Evolutionary conservation across 2,797 vertebrate genomes (phyloP), one percentile per base, ranked within the genome.

Genomic region (Fistularia commersonii): DNA sequence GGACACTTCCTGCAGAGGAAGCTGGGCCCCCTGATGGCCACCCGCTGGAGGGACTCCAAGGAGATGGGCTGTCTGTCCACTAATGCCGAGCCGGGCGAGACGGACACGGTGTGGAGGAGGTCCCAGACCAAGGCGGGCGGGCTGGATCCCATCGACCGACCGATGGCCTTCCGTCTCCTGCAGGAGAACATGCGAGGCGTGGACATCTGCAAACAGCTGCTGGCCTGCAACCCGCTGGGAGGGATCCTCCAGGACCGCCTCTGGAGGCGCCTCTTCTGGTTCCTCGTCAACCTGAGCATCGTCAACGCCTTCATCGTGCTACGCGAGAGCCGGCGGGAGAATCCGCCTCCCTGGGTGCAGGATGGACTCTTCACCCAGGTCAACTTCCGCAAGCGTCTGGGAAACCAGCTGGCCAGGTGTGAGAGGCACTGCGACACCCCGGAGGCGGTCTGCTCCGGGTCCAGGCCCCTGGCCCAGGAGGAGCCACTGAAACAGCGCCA

Each of bases 181-280:
- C 90, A 92, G 57, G 90, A 92, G 56, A 92, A 91, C 80, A 91
- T 92, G 90, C 79, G 91, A 7, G 91, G 91, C 0, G 91, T 91
- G 0, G 91, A 92, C 72, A 92, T 91, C 61, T 92, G 90, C 65
- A 92, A 92, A 54, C 91, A 92, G 73, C 77, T 92, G 54, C 74
- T 90, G 48, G 87, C 89, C 13, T 92, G 90, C 68, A 91, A 92
- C 61, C 87, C 84, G 0, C 74, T 92, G 5, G 90, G 89, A 11
- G 91, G 90, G 10, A 52, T 89, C 8, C 56, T 70, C 0, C 82
- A 72, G 45, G 87, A 91, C 76, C 70, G 74, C 3, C 87, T 87
- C 54, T 92, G 91, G 91, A 80, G 87, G 5, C 67, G 75, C 32
- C 80, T 92, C 9, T 88, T 92, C 70, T 91, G 91, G 90, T 89